Conservation (phyloP, 2,113 vertebrate genomes). For the Cygnus buccinator region DNA sequence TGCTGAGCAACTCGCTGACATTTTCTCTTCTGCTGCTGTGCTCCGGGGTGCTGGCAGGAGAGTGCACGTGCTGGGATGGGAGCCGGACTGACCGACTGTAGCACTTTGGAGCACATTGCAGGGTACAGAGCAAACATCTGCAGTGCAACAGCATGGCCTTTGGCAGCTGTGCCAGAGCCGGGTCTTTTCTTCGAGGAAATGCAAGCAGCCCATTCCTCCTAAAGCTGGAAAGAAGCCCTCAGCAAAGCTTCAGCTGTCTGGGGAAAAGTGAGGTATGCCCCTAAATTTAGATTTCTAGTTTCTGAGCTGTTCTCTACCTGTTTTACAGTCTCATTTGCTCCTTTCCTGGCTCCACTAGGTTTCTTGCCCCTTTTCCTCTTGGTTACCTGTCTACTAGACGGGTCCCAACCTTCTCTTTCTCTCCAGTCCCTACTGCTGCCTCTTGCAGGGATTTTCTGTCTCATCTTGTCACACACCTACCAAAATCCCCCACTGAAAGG, state of each 20-base stretch:
- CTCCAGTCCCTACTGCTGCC: neutral
- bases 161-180: neutral
- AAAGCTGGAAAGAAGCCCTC: neutral
- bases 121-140: neutral
- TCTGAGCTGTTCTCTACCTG: neutral
- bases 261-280: neutral
- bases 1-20: rapidly evolving
- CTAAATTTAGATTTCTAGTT: neutral
- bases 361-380: neutral
- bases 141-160: neutral
- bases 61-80: neutral
- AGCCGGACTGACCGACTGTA: rapidly evolving
- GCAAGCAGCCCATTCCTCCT: rapidly evolving
- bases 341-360: neutral
- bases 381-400: neutral
- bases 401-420: neutral
- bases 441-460: neutral
- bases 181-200: neutral
- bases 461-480: neutral
- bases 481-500: neutral
- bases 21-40: neutral
- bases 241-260: neutral
- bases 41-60: neutral
- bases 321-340: neutral
- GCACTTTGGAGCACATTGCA: neutral